Percentiles rank a stretch among this genome's conserved stretches.
Evolutionary conservation across 2,888 invertebrate genomes (phyloP).

Genomic region (Drosophila tanythrix): DNA sequence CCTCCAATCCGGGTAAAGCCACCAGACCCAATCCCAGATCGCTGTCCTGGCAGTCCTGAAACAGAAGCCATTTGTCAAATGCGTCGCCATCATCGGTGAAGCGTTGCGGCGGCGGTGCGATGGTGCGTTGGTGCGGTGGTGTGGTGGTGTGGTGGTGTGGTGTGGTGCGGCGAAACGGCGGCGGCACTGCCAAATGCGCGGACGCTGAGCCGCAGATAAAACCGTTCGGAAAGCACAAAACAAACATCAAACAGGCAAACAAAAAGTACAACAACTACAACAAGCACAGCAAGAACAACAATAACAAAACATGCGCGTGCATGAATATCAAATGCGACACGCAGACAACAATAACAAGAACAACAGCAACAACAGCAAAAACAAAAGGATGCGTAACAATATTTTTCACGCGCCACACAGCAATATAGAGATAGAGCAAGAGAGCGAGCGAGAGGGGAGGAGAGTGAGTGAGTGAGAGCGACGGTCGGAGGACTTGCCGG

Average conservation of each 20-base stretch:
- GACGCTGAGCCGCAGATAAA: constrained; percentile 80
- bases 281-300: constrained; percentile 51
- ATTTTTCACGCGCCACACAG: constrained; percentile 75
- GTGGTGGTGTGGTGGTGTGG: constrained; percentile 9
- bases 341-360: constrained; percentile 55
- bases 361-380: constrained; percentile 47
- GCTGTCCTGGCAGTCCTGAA: constrained; percentile 62
- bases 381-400: constrained; percentile 77
- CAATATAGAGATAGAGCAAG: constrained; percentile 27
- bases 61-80: constrained; percentile 83
- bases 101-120: constrained; percentile 14
- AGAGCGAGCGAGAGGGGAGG: background rate
- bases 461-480: constrained; percentile 12
- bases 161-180: constrained; percentile 16
- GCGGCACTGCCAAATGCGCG: constrained; percentile 62
- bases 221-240: constrained; percentile 82
- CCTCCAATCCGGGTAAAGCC: constrained; percentile 64
- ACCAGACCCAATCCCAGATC: constrained; percentile 69
- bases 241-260: constrained; percentile 81
- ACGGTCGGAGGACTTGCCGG: constrained; percentile 45
- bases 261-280: constrained; percentile 67
- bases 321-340: constrained; percentile 72
- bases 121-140: constrained; percentile 11
- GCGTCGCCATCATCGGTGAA: constrained; percentile 59
- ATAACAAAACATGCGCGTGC: constrained; percentile 70